A percentile compares a stretch with the other conserved stretches of the same genome.
Conservation (phyloP, 2,113 vertebrate genomes). For the Craseonycteris thonglongyai region DNA sequence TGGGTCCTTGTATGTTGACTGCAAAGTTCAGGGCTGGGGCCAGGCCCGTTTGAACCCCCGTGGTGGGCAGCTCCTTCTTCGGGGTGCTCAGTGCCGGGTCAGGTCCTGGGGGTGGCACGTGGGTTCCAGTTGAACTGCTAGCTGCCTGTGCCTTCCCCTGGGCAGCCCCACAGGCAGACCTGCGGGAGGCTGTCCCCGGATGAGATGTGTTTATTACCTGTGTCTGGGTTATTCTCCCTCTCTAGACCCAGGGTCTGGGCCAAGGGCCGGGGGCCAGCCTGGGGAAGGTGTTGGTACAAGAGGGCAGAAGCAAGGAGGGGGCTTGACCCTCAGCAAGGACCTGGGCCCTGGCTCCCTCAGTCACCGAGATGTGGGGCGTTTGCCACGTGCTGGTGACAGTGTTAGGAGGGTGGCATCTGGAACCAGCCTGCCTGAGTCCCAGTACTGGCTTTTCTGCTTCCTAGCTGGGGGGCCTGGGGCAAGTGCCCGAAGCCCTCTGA, state of each 20-base stretch:
- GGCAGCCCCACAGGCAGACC: background rate
- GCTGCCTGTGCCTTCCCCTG: background rate
- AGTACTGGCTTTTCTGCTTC: background rate
- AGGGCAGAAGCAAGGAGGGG: background rate
- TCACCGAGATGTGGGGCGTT: accelerated
- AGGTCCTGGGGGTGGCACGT: background rate
- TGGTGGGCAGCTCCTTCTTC: background rate
- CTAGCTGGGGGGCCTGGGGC: no score
- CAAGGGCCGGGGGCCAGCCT: background rate
- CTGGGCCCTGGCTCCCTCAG: background rate
- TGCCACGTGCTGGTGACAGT: no score
- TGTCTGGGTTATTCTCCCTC: background rate
- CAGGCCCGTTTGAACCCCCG: accelerated
- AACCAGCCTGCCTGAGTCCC: background rate
- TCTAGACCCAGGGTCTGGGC: background rate
- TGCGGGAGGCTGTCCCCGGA: accelerated
- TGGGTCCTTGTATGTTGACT: background rate
- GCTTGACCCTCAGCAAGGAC: background rate
- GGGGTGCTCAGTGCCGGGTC: accelerated
- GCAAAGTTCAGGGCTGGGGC: background rate
- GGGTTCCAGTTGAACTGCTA: background rate
- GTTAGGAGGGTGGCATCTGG: background rate
- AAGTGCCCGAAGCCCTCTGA: background rate
- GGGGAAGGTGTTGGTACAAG: no score
- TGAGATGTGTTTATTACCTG: accelerated